Base-by-base conservation (phyloP, 2,888 invertebrate species). In the Scaeva pyrastri region DNA sequence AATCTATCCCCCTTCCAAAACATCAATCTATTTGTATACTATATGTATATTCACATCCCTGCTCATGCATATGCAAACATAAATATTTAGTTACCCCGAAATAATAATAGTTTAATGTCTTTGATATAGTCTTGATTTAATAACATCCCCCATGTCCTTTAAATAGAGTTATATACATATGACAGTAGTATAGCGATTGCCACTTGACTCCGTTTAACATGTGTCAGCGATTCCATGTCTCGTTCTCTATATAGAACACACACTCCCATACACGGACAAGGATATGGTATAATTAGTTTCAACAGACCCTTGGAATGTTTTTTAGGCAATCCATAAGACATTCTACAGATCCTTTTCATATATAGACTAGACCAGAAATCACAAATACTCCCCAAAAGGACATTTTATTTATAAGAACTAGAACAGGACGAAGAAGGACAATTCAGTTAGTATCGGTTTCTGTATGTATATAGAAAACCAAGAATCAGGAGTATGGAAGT, bases 221-320 rank as follows among this genome's bases (percentile, higher is more conserved):
- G 92, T 91, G 92, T 92, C 91, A 91, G 90, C 92, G 91, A 91
- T 91, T 92, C 91, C 74, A 82, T 21, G 36, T 19, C 62, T 19
- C 62, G 50, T 71, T 71, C 60, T 50, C 12, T 36, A n/a, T n/a
- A n/a, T n/a, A n/a, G 7, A 31, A 31, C 31, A 5, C 14, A 41
- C n/a, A 16, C 39, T 19, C n/a, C 4, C 10, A 48, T 36, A 48
- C 5, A 39, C n/a, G 78, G 60, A 55, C 52, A 71, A 62, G 74
- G 82, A 85, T 77, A 12, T 31, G 31, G 31, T 31, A 73, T 70
- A 86, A 86, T 86, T 86, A 86, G 77, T 86, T 82, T 64, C 58
- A 64, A 74, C 77, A 74, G 56, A 43, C 60, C 78, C 56, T 66
- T 64, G 39, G 2, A 55, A 64, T 36, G 16, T 11, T 36, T 50